Base-by-base conservation (phyloP, 2,113 vertebrate genomes). In the Myrmecobius fasciatus region DNA sequence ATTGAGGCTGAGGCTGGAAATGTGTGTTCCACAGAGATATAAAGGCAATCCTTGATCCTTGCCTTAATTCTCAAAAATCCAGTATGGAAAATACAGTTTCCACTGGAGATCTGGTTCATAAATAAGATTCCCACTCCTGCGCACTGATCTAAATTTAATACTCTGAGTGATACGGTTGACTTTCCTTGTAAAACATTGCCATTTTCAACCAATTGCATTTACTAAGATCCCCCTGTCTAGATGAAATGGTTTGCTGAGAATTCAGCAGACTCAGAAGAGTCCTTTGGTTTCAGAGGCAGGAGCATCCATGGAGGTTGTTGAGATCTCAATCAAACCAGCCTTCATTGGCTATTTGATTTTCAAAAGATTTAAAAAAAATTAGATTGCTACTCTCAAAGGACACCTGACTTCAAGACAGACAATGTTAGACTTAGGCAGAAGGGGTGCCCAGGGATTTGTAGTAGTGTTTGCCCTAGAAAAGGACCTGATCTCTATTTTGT, bases 151-250 rank as follows among this genome's bases (percentile, higher is more conserved):
- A 51, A 49, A 43, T 88, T 60, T 12, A 60, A 60, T 60, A 10
- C 28, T 36, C 17, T 12, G 31, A 20, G 31, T 75, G 60, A 75
- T 75, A 36, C 31, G 17, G 31, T 31, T 93, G 53, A 90, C 52
- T 24, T 36, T 12, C 60, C 5, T 20, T 60, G 3, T 31, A 60
- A 36, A 48, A 67, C 49, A 91, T 67, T 24, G 0, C 75, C n/a
- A 94, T 54, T 90, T n/a, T 96, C n/a, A 91, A 28, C 10, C 47
- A 8, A 93, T 96, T 52, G 88, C 92, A 95, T 89, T 93, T 94
- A 88, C 92, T 51, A 36, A 75, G 88, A 24, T 67, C 49, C 5
- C 0, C 60, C 4, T 75, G 60, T 36, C 20, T 95, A 89, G 90
- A 7, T 52, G 31, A 94, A 31, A 56, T 47, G 28, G 1, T 88